Conservation (phyloP, 2,113 vertebrate genomes). For the Oncorhynchus kisutch region DNA sequence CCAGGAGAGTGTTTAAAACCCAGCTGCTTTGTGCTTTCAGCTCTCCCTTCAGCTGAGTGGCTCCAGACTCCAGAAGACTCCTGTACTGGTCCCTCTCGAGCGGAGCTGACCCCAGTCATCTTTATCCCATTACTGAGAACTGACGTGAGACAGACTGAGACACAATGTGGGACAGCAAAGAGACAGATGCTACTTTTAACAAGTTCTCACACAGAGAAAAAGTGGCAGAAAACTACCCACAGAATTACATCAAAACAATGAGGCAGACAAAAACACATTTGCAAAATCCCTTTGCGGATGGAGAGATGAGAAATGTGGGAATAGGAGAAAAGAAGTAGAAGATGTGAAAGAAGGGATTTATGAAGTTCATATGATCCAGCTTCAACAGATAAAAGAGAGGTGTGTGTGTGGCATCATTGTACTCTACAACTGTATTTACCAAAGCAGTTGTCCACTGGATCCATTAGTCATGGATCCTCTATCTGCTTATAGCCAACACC, state of each 20-base stretch:
- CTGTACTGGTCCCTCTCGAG: constrained; percentile 28
- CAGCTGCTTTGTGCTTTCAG: background rate
- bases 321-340: background rate
- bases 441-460: background rate
- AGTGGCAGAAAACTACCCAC: background rate
- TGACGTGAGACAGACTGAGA: constrained; percentile 18
- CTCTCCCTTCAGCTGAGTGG: background rate
- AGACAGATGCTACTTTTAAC: background rate
- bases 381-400: background rate
- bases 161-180: constrained; percentile 4
- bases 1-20: constrained; percentile 13
- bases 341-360: background rate
- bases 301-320: background rate
- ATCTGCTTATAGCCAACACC: background rate
- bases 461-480: background rate
- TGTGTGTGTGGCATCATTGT: background rate
- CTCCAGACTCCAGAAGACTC: constrained; percentile 25
- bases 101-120: constrained; percentile 46
- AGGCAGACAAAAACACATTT: constrained; percentile 8
- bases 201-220: constrained; percentile 3
- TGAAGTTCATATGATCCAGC: background rate
- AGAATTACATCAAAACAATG: background rate
- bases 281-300: background rate
- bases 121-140: constrained; percentile 44
- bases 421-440: background rate